Percentiles rank a stretch among this genome's conserved stretches.
Evolutionary conservation across 2,888 invertebrate genomes (phyloP).

Genomic region (Xanthostigma xanthostigma): DNA sequence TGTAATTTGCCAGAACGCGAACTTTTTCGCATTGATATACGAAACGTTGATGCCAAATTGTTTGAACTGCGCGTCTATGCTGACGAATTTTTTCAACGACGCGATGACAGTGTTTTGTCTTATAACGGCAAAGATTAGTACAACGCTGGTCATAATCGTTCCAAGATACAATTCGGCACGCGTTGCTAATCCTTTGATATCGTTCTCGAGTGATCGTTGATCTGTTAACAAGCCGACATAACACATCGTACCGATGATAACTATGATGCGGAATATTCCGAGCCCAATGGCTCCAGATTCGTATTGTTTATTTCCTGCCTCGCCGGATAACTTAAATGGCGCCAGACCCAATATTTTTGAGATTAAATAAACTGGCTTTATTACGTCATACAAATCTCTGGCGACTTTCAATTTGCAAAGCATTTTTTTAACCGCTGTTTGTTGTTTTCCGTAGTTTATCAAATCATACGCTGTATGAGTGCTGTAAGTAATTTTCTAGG

Average conservation of each 20-base stretch:
- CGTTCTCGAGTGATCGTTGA: slow-evolving; percentile 7
- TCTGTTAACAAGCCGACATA: slow-evolving; percentile 11
- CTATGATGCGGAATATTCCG: slow-evolving; percentile 9
- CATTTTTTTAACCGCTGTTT: too few species aligned
- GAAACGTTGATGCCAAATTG: slow-evolving; percentile 8
- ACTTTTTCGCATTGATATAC: slow-evolving; percentile 13
- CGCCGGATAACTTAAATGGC: slow-evolving; percentile 11
- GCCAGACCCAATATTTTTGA: slow-evolving; percentile 16
- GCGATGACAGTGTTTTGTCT: slow-evolving; percentile 12
- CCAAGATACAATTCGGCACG: slow-evolving; percentile 16
- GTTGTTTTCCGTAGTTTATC: too few species aligned
- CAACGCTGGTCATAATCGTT: slow-evolving; percentile 11
- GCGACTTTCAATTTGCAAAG: not conserved
- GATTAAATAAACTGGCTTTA: slow-evolving; percentile 13
- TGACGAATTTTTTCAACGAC: slow-evolving; percentile 8
- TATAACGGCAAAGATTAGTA: slow-evolving; percentile 10
- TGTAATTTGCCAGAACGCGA: slow-evolving; percentile 11
- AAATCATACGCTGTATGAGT: too few species aligned
- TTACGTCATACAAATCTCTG: slow-evolving; percentile 14
- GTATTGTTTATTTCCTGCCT: slow-evolving; percentile 6
- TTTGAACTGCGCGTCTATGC: slow-evolving; percentile 10
- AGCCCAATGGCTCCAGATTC: slow-evolving; percentile 7
- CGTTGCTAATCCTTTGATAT: slow-evolving; percentile 13
- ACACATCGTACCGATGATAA: slow-evolving; percentile 10
- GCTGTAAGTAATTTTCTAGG: too few species aligned